These are phyloP conservation scores for Numenius phaeopus DNA, from an alignment of 2,797 vertebrate genomes.

Conservation along the genomic window DNA sequence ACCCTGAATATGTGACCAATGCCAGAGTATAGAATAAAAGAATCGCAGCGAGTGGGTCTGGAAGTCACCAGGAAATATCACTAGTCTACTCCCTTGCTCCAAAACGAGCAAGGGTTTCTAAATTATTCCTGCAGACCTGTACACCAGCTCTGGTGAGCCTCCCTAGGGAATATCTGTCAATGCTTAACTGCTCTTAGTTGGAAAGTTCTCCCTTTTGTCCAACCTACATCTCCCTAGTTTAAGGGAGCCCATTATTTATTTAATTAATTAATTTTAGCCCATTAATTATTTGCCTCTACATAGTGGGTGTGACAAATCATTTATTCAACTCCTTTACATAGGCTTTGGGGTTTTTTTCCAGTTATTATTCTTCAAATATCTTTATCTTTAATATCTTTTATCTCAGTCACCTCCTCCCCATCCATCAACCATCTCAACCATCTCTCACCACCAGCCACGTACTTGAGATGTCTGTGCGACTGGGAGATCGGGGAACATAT, in stretches of 20 bases:
- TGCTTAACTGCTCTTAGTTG: neutral
- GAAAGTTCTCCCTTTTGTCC: neutral
- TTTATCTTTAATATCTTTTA: neutral
- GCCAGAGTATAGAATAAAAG: neutral
- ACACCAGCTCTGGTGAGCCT: neutral
- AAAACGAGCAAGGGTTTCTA: neutral
- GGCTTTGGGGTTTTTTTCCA: neutral
- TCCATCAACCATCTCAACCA: neutral
- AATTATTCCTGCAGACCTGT: neutral
- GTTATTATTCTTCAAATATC: neutral
- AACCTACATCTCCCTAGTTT: neutral
- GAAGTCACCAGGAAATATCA: neutral
- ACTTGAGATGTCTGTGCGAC: neutral
- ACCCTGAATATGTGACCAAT: neutral
- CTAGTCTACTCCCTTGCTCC: neutral
- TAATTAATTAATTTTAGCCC: neutral
- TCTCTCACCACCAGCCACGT: fast-evolving
- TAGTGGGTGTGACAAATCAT: neutral
- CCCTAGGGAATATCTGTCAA: neutral
- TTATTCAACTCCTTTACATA: neutral
- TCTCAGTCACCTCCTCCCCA: neutral
- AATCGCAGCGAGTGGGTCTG: neutral
- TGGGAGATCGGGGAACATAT: neutral
- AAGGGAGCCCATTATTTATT: neutral
- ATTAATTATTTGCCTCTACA: neutral